Base-by-base conservation (phyloP, 2,797 vertebrate species). In the Lycodopsis pacificus region DNA sequence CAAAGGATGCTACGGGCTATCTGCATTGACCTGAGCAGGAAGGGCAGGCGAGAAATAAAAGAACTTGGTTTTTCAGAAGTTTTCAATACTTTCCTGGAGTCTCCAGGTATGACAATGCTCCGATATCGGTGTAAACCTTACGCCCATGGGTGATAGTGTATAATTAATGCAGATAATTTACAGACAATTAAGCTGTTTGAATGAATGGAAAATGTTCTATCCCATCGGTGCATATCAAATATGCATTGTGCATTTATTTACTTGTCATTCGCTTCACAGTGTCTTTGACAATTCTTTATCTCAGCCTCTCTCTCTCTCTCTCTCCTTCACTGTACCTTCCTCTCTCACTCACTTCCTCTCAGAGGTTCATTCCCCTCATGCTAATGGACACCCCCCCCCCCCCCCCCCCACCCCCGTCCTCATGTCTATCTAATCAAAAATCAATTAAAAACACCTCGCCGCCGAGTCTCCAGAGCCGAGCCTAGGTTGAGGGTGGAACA, bases 381-480 rank as follows among this genome's bases (percentile, higher is more conserved):
- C 95, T 96, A 96, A 96, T 96, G 95, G 95, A 95, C 90, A 84
- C 85, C 76, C 84, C 83, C 81, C 44, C 4, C 51, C 51, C 25
- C 51, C 22, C 54, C 30, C 54, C 44, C 4, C 51, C 51, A 53
- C 51, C 22, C 54, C 30, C 54, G 73, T 44, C 88, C 87, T 76
- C 89, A 85, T 93, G 94, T 95, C 94, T 94, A 90, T 91, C 94
- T 95, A 96, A 96, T 96, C 95, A 96, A 96, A 96, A 96, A 96
- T 96, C 95, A 96, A 96, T 96, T 95, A 96, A 96, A 95, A 95
- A 96, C 95, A 96, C 95, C 95, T 96, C 94, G 93, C 95, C 94
- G 92, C 92, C 86, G 86, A 94, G 93, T 94, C 95, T 95, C 94
- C 91, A 93, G 92, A 95, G 95, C 90, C 74, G 49, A 86, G 90